Base-by-base conservation (phyloP, 2,797 vertebrate species). In the Neostethus bicornis region DNA sequence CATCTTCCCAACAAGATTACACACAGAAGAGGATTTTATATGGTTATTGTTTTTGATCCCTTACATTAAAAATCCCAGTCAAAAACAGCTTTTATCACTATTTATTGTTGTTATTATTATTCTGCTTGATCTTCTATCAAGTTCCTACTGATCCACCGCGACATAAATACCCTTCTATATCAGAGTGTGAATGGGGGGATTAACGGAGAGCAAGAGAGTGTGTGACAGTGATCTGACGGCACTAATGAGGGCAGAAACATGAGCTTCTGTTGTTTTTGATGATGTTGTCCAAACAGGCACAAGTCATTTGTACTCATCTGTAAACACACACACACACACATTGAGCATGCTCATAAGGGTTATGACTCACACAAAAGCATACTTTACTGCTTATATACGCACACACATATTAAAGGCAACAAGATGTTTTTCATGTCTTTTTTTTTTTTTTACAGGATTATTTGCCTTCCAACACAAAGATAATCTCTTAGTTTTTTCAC, bases 81-180 rank as follows among this genome's bases (percentile, higher is more conserved):
- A 85, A 84, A n/a, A 85, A 77, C 79, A 81, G 51, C 52, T 66
- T 44, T 72, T 51, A 53, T 66, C 59, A 52, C 68, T 61, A 54
- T 81, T n/a, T 79, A 78, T 84, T 76, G 52, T 84, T 84, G 44
- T 81, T 75, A 51, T 70, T 69, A 42, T 68, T 69, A 42, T 66
- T 65, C 21, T 56, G 47, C 45, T 37, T 62, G 49, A 74, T 75
- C 71, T 61, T 71, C 37, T 8, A 3, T 43, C 77, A 73, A 70
- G 61, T 73, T 58, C 65, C 39, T 13, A 44, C 47, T 76, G 73
- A 83, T 80, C 81, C 75, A 69, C 24, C 39, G 41, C 53, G 2
- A 47, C 69, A 1, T 77, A 79, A 89, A 84, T 76, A 80, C 75
- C 81, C 75, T 43, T 67, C 52, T 63, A 54, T 44, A 35, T 16